A percentile compares a stretch with the other conserved stretches of the same genome.
phyloP scores from a whole-genome alignment of 2,113 vertebrate species.

The Vanacampus margaritifer region DNA sequence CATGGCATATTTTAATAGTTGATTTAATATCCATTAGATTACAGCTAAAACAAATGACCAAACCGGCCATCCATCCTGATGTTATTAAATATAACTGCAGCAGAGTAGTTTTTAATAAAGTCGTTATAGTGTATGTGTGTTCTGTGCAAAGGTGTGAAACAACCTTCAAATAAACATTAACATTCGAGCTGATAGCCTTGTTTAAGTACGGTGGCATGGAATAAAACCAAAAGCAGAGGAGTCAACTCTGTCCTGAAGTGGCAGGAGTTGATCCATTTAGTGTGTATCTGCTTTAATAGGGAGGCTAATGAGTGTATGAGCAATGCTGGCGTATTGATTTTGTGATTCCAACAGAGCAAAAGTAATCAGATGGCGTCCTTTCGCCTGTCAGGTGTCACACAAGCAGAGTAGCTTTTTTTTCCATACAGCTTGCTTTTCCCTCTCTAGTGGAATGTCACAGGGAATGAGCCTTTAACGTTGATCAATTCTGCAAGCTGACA shows the following conservation, averaged over 20 bases:
- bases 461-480: slow-evolving; percentile 62
- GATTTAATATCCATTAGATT: not conserved
- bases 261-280: slow-evolving; percentile 29
- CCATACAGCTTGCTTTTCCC: slow-evolving; percentile 41
- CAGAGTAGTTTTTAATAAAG: not conserved
- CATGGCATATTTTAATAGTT: not conserved
- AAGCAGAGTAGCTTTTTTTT: slow-evolving; percentile 57
- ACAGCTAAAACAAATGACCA: not conserved
- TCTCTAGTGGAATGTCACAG: slow-evolving; percentile 58
- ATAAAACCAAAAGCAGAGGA: slow-evolving; percentile 3
- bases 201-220: slow-evolving; percentile 24
- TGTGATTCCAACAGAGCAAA: slow-evolving; percentile 46
- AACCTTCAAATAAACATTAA: slow-evolving; percentile 1
- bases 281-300: slow-evolving; percentile 29
- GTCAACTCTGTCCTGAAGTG: slow-evolving; percentile 14
- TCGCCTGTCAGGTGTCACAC: slow-evolving; percentile 54
- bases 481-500: slow-evolving; percentile 70
- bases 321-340: slow-evolving; percentile 60
- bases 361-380: slow-evolving; percentile 56
- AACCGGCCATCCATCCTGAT: not conserved
- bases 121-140: not conserved
- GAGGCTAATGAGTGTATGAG: slow-evolving; percentile 42
- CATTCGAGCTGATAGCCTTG: slow-evolving; percentile 1
- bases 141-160: slow-evolving; percentile 3
- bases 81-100: not conserved